These are phyloP conservation scores for Leptinotarsa juncta DNA, from an alignment of 2,888 invertebrate species.

Conservation along the genomic window DNA sequence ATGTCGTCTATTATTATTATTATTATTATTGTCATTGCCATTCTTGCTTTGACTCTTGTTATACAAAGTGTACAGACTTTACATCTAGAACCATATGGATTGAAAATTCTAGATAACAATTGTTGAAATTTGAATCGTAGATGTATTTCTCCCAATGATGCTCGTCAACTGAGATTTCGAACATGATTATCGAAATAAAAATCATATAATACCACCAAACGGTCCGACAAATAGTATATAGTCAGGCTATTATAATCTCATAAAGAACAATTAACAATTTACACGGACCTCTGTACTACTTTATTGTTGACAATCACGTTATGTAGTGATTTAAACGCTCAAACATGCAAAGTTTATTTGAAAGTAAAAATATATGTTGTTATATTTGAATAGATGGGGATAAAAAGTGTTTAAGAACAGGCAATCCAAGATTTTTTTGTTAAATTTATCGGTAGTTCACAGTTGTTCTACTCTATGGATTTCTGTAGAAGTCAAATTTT, in stretches of 20 bases:
- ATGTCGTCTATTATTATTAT: no score
- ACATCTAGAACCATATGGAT: no score
- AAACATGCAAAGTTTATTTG: neutral
- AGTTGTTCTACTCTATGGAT: no score
- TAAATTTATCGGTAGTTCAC: no score
- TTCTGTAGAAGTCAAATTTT: no score
- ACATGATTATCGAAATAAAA: neutral
- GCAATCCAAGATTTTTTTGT: no score
- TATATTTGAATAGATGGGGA: neutral
- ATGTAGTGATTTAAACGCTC: neutral
- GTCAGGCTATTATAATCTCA: slow-evolving; percentile 7
- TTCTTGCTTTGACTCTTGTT: no score
- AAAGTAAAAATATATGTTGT: neutral
- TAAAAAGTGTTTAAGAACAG: no score
- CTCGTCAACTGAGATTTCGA: neutral
- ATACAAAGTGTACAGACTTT: no score
- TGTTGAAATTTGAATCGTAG: no score
- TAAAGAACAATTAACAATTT: slow-evolving; percentile 12
- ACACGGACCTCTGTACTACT: slow-evolving; percentile 3
- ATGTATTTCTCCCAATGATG: neutral
- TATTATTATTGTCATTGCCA: no score
- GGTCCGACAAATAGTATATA: neutral
- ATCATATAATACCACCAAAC: neutral
- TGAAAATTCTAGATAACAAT: no score
- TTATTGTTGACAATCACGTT: slow-evolving; percentile 13